Evolutionary conservation across 2,888 invertebrate genomes (phyloP), one percentile per base, ranked within the genome.

Genomic region (Rhingia campestris): DNA sequence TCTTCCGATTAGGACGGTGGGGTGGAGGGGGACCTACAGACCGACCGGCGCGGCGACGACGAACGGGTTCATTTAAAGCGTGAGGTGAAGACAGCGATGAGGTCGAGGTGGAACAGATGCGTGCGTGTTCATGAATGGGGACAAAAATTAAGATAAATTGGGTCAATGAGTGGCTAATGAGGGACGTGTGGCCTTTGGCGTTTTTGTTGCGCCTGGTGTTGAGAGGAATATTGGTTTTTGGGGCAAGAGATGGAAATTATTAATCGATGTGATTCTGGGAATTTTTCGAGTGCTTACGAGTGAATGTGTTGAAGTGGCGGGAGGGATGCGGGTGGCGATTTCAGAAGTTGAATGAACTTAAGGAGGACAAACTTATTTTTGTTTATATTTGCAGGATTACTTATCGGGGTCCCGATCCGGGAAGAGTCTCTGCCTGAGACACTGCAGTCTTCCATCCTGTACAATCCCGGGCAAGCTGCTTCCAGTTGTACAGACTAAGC

Each of bases 101-200:
- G 53, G 69, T n/a, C 51, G 61, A 72, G 73, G 56, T 58, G 72
- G 45, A 72, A 63, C 79, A 82, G 72, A 82, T 82, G 79, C 73
- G 61, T 45, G 53, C 3, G 7, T 58, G 43, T 37, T 56, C 66
- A 63, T 77, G 73, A 73, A 73, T 77, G 75, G 74, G 56, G 59
- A 84, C 74, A 66, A 75, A 75, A 84, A 84, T 84, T 84, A 84
- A 84, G 84, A 84, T 80, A 58, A 84, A 84, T 80, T 84, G 58
- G 84, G 79, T 80, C 84, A 84, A 61, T 84, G 84, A 84, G 74
- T 75, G 80, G 66, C 84, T 84, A 84, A 84, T 84, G 84, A 80
- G 80, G 67, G 70, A 66, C 74, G 80, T 75, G 84, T 80, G 74
- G 22, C 22, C 35, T 33, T 5, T 51, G 37, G 35, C 59, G 22